Evolutionary conservation across 2,888 invertebrate species (phyloP), one percentile per base, ranked within the genome.

Genomic region (Lysandra coridon): DNA sequence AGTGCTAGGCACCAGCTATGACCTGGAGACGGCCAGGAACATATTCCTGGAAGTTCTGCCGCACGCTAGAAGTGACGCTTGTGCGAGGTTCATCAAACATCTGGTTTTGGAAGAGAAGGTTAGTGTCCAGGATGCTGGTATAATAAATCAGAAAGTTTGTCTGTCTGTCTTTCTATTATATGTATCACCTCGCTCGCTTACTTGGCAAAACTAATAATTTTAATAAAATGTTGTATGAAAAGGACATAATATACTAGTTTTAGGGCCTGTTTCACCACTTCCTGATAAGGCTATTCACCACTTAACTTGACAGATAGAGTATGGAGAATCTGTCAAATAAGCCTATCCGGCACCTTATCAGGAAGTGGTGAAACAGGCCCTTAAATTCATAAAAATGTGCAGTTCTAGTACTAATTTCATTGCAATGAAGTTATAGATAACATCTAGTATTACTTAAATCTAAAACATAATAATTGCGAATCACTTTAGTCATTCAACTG

Each of bases 1-100:
- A 40, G 95, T 95, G 1, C 89, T 96, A 0, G 97, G 97, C 0
- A 97, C 97, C 3, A 97, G 97, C 83, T 97, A 97, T 84, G 96
- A 96, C 49, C 95, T 97, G 87, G 97, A 97, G 87, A 97, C 97
- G 0, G 95, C 96, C 40, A 95, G 96, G 75, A 97, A 97, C 85
- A 96, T 97, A 84, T 97, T 97, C 85, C 89, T 97, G 83, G 97
- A 97, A 86, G 95, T 96, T 0, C 91, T 97, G 57, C 97, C 97
- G 0, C 96, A 97, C 84, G 95, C 96, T 44, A 96, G 97, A 73
- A 96, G 96, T 7, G 95, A 95, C 53, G 96, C 96, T 0, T 95
- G 96, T 2, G 96, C 96, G 0, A 90, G 95, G 74, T 95, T 97
- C 78, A 96, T 97, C 53, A 94, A 96, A 81, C 95, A 97, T 83